Evolutionary conservation across 1,140 invertebrate species (phyloP).

Genomic region (Megalonaias nervosa): DNA sequence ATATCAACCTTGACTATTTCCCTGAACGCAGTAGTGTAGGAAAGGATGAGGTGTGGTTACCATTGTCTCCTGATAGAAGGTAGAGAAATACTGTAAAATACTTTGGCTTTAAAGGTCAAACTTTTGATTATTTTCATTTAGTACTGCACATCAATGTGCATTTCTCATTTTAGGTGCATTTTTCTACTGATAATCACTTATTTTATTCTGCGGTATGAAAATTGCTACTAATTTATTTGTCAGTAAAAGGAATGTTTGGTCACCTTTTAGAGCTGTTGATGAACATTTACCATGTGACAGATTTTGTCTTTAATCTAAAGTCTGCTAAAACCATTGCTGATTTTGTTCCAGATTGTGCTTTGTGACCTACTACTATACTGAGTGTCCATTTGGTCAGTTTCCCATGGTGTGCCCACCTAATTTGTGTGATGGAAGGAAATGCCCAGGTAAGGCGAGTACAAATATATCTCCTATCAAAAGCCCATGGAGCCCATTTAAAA

Average conservation of each 20-base stretch:
- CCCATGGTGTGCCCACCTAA: slow-evolving; percentile 54
- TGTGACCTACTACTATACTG: slow-evolving; percentile 54
- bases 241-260: neutral
- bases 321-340: neutral
- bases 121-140: no score
- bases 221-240: neutral
- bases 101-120: no score
- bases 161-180: no score
- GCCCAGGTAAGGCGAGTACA: slow-evolving; percentile 53
- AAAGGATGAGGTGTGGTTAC: slow-evolving; percentile 53
- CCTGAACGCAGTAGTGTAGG: slow-evolving; percentile 47
- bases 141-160: no score
- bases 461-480: no score
- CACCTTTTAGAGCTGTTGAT: neutral
- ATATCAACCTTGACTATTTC: slow-evolving; percentile 22
- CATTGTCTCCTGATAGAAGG: slow-evolving; percentile 60
- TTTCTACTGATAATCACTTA: no score
- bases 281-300: neutral
- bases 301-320: neutral
- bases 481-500: no score
- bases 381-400: slow-evolving; percentile 55
- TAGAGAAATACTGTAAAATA: slow-evolving; percentile 10
- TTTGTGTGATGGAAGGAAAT: slow-evolving; percentile 49
- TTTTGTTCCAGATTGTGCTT: slow-evolving; percentile 55
- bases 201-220: neutral